Conservation (phyloP, 2,797 vertebrate genomes). For the Sorex maritimensis region DNA sequence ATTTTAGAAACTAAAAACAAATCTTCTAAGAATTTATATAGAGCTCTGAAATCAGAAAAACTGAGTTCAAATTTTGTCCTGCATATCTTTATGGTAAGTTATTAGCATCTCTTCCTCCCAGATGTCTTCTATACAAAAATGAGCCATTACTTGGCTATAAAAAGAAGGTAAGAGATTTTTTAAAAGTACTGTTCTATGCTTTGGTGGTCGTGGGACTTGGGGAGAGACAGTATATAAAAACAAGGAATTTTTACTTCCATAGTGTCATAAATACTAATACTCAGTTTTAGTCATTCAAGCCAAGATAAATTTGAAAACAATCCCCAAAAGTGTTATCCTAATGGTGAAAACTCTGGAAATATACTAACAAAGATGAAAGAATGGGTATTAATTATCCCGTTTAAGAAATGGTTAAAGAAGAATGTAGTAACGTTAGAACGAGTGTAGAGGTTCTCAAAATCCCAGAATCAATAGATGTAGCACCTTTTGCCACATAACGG, state of each 20-base stretch:
- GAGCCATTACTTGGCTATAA: constrained; percentile 1
- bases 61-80: constrained; percentile 13
- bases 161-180: background rate
- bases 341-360: constrained; percentile 59
- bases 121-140: constrained; percentile 32
- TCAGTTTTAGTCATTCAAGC: constrained; percentile 6
- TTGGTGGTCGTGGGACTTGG: background rate
- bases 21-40: background rate
- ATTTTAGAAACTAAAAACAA: constrained; percentile 49
- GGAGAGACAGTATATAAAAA: background rate
- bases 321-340: constrained; percentile 25
- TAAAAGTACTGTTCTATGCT: background rate
- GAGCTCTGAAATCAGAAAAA: background rate
- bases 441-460: constrained; percentile 7
- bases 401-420: background rate
- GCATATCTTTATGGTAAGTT: background rate
- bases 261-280: constrained; percentile 45
- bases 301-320: constrained; percentile 48
- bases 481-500: background rate
- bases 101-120: background rate
- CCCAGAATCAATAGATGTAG: background rate
- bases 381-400: background rate
- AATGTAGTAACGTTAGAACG: constrained; percentile 15
- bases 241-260: constrained; percentile 36
- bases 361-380: constrained; percentile 38